Conservation (phyloP, 2,797 vertebrate genomes). For the Scarus forsteni region DNA sequence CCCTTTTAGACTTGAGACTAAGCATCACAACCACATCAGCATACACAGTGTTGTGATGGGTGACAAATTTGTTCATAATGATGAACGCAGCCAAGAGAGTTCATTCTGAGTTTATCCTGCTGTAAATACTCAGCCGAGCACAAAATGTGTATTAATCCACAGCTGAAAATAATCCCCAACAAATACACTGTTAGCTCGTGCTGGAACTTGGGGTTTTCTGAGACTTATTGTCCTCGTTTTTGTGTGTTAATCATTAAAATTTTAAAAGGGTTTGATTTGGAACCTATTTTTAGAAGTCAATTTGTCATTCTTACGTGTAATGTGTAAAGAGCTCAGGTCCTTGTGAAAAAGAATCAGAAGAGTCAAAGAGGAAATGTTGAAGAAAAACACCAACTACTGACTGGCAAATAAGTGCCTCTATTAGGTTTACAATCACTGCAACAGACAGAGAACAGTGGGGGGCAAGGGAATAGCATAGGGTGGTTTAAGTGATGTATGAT, state of each 20-base stretch:
- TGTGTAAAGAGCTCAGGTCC: too few species aligned
- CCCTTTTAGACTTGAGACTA: background rate
- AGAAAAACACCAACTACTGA: too few species aligned
- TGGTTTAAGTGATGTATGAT: too few species aligned
- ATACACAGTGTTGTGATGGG: background rate
- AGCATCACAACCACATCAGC: background rate
- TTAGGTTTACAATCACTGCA: too few species aligned
- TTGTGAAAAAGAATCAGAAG: too few species aligned
- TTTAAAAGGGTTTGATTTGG: background rate
- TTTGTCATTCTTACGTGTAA: too few species aligned
- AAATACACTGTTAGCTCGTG: background rate
- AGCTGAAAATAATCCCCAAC: constrained; percentile 11
- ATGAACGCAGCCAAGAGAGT: constrained; percentile 7
- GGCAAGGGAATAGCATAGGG: too few species aligned
- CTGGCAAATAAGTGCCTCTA: too few species aligned
- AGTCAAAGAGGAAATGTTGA: too few species aligned
- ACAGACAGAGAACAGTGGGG: too few species aligned
- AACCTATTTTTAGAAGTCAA: too few species aligned
- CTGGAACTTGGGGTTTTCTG: background rate
- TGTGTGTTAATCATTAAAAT: background rate
- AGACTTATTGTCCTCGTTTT: background rate
- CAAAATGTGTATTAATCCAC: constrained; percentile 20
- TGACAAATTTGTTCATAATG: constrained; percentile 2
- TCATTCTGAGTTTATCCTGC: constrained; percentile 8
- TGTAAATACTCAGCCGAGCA: constrained; percentile 17